phyloP scores from a whole-genome alignment of 2,113 vertebrate genomes.

The Callorhinus ursinus region DNA sequence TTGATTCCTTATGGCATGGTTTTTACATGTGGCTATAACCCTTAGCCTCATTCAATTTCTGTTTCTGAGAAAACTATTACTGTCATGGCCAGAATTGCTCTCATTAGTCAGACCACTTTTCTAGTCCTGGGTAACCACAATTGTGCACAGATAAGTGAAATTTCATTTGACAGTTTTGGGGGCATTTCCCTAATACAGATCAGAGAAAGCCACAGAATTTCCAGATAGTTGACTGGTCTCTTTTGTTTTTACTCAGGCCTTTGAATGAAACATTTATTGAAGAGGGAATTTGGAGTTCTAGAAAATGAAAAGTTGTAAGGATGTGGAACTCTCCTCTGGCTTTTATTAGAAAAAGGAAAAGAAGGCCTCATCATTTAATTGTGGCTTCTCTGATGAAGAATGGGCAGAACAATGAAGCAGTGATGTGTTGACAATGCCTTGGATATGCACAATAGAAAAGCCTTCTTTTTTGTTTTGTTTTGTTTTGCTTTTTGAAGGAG shows the following conservation, averaged over 20 bases:
- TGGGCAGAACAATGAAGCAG: constrained; percentile 72
- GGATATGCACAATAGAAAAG: constrained; percentile 70
- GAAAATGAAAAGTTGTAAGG: background rate
- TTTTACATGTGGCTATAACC: constrained; percentile 19
- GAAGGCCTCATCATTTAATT: constrained; percentile 47
- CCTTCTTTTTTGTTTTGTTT: constrained; percentile 65
- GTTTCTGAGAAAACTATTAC: constrained; percentile 23
- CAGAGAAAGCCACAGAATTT: constrained; percentile 31
- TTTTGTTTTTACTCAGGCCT: background rate
- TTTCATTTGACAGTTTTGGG: background rate
- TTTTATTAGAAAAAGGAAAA: constrained; percentile 42
- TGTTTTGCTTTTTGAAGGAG: constrained; percentile 62
- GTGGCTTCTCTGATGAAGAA: constrained; percentile 6
- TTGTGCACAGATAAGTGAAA: background rate
- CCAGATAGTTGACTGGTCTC: background rate
- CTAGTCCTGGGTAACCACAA: background rate
- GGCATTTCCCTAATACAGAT: background rate
- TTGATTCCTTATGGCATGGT: constrained; percentile 3
- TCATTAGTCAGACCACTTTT: background rate
- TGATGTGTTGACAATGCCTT: constrained; percentile 66
- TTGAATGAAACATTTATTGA: constrained; percentile 13
- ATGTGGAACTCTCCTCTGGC: background rate
- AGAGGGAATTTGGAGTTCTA: background rate
- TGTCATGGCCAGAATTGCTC: background rate
- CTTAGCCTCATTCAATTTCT: background rate